Base-by-base conservation (phyloP, 2,888 invertebrate genomes). In the Dermolepida albohirtum region DNA sequence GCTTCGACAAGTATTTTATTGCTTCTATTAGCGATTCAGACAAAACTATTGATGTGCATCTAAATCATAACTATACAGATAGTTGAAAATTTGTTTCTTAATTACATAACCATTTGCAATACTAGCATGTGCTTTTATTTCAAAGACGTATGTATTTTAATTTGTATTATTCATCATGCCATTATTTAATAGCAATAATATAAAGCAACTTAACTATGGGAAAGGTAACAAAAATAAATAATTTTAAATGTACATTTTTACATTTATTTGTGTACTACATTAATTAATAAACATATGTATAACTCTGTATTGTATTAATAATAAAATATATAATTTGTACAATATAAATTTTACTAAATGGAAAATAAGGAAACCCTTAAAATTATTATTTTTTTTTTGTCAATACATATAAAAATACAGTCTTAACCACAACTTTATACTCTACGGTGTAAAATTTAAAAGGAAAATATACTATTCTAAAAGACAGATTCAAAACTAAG, bases 241-340 rank as follows among this genome's bases (percentile, higher is more conserved):
- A 39, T 39, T 17, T 11, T 6, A 8, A 1, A 41, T 44, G n/a
- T 47, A 47, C 34, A 34, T 49, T 47, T 62, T 39, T 16, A 62
- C 49, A 62, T 47, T 62, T 49, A 47, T 47, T 62, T 62, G 34
- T 34, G 44, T 34, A 47, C 16, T 49, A 62, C 34, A 47, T 7
- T 47, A 47, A 12, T 12, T 43, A 47, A 22, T 49, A 49, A 22
- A 17, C 22, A 62, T 62, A 49, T 47, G 29, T 47, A 41, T 62
- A 62, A 62, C 59, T 40, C 27, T 52, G 22, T 52, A 29, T 34
- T 29, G 27, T 52, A 62, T 29, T 59, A 59, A 29, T 59, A 59
- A 59, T 47, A 62, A 47, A 62, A 62, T 62, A 62, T 62, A 14
- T 62, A 47, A 47, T 62, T 62, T 62, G 59, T 62, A 62, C 47